These are phyloP conservation scores for Protophormia terraenovae DNA, from an alignment of 2,888 invertebrate genomes.

Conservation along the genomic window DNA sequence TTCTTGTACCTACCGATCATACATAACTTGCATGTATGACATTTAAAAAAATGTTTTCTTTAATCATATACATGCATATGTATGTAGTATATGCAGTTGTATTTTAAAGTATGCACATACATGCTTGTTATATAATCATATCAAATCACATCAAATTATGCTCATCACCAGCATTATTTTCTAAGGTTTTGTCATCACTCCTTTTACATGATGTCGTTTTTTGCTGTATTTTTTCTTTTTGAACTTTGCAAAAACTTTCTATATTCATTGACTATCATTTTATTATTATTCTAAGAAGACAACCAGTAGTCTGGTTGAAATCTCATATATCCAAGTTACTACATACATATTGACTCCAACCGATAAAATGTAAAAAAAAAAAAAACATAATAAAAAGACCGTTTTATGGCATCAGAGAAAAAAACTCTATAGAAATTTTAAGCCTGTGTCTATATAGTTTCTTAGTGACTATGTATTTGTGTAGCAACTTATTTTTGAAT, in stretches of 20 bases:
- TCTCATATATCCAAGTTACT: conserved; percentile 15
- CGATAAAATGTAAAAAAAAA: neutral
- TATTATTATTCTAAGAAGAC: conserved; percentile 38
- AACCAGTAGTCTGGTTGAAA: conserved; percentile 15
- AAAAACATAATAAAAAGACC: neutral
- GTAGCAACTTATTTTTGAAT: neutral
- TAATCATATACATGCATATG: neutral
- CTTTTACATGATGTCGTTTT: neutral
- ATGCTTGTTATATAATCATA: conserved; percentile 44
- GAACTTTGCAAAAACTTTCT: conserved; percentile 4
- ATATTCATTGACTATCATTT: conserved; percentile 37
- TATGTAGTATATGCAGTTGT: neutral
- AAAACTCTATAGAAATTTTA: neutral
- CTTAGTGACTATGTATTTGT: neutral
- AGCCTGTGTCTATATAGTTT: conserved; percentile 1
- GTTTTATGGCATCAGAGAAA: neutral
- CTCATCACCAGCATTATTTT: conserved; percentile 48
- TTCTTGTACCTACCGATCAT: neutral
- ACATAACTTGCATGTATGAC: conserved; percentile 4
- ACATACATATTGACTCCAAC: neutral
- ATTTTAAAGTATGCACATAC: conserved; percentile 22
- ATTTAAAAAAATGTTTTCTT: neutral
- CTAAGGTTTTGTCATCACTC: neutral
- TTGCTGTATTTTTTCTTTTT: neutral
- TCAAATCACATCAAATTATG: conserved; percentile 59